Evolutionary conservation across 2,888 invertebrate genomes (phyloP).

Genomic region (Epirrhoe alternata): DNA sequence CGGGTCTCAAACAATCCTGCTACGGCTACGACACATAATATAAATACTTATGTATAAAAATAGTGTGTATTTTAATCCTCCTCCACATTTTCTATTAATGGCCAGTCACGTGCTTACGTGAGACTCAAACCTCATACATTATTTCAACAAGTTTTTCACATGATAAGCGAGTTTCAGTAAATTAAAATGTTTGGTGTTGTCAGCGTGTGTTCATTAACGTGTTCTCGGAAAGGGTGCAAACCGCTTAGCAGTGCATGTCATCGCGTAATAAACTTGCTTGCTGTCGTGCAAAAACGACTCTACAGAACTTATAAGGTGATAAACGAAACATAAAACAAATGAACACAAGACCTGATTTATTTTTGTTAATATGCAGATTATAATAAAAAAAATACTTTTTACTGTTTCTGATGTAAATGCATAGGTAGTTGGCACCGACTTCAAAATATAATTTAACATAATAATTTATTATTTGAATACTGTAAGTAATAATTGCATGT

Average conservation of each 20-base stretch:
- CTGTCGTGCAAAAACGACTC: conserved; percentile 28
- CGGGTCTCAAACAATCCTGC: no score
- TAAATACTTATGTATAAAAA: no score
- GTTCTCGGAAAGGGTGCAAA: conserved; percentile 31
- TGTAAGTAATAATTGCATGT: no score
- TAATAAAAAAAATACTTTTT: no score
- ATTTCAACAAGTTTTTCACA: conserved; percentile 22
- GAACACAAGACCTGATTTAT: not conserved
- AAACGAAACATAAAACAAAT: conserved; percentile 11
- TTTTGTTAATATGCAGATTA: not conserved
- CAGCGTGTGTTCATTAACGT: conserved; percentile 33
- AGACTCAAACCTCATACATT: not conserved
- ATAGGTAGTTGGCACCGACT: no score
- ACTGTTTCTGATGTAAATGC: no score
- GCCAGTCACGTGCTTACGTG: not conserved
- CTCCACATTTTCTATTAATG: not conserved
- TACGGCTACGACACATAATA: no score
- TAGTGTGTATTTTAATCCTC: no score
- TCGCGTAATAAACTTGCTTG: conserved; percentile 28
- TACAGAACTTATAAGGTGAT: conserved; percentile 15
- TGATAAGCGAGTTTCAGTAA: conserved; percentile 29
- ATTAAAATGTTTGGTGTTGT: conserved; percentile 31
- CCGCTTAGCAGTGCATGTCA: conserved; percentile 32
- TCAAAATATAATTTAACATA: no score
- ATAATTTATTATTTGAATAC: no score